A percentile compares a stretch with the other conserved stretches of the same genome.
These are phyloP conservation scores for Etheostoma spectabile DNA, from an alignment of 2,113 vertebrate species.

Conservation along the genomic window DNA sequence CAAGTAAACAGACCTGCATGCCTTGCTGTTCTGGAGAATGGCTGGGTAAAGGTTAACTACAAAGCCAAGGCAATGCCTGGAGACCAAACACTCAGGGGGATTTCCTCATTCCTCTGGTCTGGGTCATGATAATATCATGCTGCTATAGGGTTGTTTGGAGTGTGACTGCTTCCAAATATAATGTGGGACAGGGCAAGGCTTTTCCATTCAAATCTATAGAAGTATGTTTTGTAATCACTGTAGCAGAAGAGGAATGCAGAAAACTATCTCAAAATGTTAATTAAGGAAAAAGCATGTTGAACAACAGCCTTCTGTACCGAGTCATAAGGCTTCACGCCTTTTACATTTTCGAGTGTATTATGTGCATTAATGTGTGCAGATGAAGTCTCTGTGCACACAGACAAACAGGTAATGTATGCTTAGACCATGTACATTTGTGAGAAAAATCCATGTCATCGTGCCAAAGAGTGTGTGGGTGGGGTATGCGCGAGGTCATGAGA, in stretches of 20 bases:
- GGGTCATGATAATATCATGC: slow-evolving; percentile 63
- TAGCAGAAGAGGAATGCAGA: slow-evolving; percentile 7
- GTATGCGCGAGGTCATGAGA: slow-evolving; percentile 26
- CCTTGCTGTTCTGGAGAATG: slow-evolving; percentile 55
- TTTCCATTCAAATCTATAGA: slow-evolving; percentile 16
- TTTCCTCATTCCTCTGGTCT: slow-evolving; percentile 76
- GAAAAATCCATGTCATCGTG: slow-evolving; percentile 3
- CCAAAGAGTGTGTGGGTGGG: slow-evolving; percentile 43
- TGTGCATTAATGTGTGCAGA: slow-evolving; percentile 9
- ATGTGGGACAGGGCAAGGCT: not conserved
- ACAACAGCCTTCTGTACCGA: slow-evolving; percentile 46
- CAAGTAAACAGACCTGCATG: slow-evolving; percentile 66
- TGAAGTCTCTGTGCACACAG: not conserved
- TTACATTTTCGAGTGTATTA: slow-evolving; percentile 4
- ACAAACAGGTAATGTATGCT: slow-evolving; percentile 1
- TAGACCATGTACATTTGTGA: not conserved
- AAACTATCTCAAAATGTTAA: slow-evolving; percentile 10
- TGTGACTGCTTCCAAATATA: slow-evolving; percentile 27
- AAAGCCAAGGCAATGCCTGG: slow-evolving; percentile 63
- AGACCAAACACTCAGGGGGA: slow-evolving; percentile 68
- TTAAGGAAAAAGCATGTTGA: slow-evolving; percentile 27
- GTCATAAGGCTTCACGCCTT: slow-evolving; percentile 13
- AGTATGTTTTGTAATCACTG: slow-evolving; percentile 39
- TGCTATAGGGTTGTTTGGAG: slow-evolving; percentile 48
- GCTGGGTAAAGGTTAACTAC: slow-evolving; percentile 81